Evolutionary conservation across 2,113 vertebrate genomes (phyloP).

Genomic region (Chaetorhynchus papuensis): DNA sequence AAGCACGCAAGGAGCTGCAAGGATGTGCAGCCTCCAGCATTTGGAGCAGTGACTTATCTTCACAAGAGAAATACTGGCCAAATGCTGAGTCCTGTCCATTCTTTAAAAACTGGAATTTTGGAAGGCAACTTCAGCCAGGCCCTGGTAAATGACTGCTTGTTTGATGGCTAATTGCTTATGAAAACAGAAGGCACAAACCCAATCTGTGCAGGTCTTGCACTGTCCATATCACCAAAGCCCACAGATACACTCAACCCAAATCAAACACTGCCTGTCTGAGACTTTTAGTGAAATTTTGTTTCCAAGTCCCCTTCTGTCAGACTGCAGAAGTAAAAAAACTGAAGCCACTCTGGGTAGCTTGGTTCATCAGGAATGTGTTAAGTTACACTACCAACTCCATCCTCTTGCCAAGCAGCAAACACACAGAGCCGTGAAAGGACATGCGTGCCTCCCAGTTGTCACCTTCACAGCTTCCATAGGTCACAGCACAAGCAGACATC

Average conservation of each 20-base stretch:
- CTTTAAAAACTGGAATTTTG: neutral
- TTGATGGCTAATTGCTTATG: neutral
- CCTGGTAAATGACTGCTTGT: neutral
- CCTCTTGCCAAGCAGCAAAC: neutral
- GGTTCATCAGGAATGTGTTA: neutral
- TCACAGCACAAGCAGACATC: neutral
- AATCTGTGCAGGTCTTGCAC: neutral
- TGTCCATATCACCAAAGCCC: neutral
- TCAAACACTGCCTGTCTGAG: neutral
- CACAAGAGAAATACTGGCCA: neutral
- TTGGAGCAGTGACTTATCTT: neutral
- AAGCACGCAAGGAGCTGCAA: neutral
- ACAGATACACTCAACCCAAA: neutral
- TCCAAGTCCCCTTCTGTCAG: neutral
- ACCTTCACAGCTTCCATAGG: slow-evolving; percentile 44
- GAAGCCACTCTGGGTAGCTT: neutral
- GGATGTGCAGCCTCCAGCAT: neutral
- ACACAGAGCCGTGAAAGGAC: neutral
- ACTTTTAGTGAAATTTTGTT: neutral
- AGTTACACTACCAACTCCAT: neutral
- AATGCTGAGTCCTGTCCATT: neutral
- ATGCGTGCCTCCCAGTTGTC: slow-evolving; percentile 7
- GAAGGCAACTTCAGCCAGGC: neutral
- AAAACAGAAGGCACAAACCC: neutral
- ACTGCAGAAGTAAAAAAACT: neutral